These are phyloP conservation scores for Paracentrotus lividus DNA, from an alignment of 53 echinoderm and acorn worm genomes.

Conservation along the genomic window DNA sequence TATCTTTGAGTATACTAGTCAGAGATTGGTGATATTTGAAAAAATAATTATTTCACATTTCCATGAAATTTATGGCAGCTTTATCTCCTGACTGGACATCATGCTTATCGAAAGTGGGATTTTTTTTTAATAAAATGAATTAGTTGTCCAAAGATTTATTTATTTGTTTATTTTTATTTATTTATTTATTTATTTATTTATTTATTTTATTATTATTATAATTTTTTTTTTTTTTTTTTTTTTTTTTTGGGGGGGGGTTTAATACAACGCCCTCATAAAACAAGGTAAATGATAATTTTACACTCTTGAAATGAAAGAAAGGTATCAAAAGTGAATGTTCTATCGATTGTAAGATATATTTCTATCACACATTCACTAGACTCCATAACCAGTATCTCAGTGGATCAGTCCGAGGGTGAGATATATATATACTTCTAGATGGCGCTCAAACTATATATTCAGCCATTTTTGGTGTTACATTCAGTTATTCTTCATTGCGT, in stretches of 20 bases:
- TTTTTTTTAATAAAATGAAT: not conserved
- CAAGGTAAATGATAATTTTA: too few species aligned
- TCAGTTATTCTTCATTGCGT: not conserved
- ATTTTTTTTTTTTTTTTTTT: too few species aligned
- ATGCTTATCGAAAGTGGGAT: not conserved
- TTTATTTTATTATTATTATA: too few species aligned
- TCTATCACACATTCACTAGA: not conserved
- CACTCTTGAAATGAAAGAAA: too few species aligned
- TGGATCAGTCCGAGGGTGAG: slow-evolving; percentile 1
- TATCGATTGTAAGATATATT: not conserved
- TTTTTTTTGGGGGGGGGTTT: too few species aligned
- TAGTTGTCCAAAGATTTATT: not conserved
- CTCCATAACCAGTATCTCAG: slow-evolving; percentile 23
- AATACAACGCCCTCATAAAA: too few species aligned
- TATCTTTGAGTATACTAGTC: not conserved
- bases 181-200: too few species aligned
- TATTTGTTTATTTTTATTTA: too few species aligned
- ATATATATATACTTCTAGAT: slow-evolving; percentile 6
- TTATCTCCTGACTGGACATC: not conserved
- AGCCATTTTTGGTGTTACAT: not conserved
- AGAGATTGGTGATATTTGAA: not conserved
- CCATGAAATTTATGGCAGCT: not conserved
- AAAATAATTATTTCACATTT: not conserved
- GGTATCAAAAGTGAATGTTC: too few species aligned
- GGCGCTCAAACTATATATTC: not conserved